Evolutionary conservation across 2,797 vertebrate genomes (phyloP).

Genomic region (Calcarius lapponicus): DNA sequence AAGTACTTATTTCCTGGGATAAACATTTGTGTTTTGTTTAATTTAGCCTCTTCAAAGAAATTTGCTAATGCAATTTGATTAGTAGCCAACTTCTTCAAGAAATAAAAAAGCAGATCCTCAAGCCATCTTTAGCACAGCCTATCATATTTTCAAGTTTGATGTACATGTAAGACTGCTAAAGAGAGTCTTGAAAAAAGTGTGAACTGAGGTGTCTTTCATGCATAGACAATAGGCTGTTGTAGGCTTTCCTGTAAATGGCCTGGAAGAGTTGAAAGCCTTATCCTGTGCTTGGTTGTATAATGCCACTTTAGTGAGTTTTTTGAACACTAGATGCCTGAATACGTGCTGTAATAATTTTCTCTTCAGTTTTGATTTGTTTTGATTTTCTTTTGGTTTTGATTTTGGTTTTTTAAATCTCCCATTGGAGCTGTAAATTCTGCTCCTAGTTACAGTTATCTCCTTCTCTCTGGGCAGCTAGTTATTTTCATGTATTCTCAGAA

Average conservation of each 20-base stretch:
- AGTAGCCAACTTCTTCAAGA: neutral
- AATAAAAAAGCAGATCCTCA: neutral
- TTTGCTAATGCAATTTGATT: slow-evolving; percentile 6
- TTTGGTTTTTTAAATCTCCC: neutral
- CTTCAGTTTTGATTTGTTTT: neutral
- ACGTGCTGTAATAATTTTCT: neutral
- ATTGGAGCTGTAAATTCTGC: neutral
- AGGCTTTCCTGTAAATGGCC: neutral
- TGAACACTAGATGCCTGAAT: neutral
- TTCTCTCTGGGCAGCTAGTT: neutral
- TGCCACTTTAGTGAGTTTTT: accelerated
- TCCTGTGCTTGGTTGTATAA: neutral
- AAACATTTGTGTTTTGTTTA: neutral
- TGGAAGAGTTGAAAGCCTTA: neutral
- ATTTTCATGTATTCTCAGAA: neutral
- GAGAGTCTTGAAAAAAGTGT: neutral
- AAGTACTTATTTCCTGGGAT: neutral
- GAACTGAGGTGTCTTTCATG: neutral
- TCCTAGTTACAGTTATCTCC: neutral
- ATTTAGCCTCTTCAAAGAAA: neutral
- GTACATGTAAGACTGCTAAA: neutral
- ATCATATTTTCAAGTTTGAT: neutral
- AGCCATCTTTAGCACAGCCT: neutral
- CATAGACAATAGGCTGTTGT: neutral
- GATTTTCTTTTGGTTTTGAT: neutral